Base-by-base conservation (phyloP, 1,140 invertebrate genomes). In the Drosophila azteca region DNA sequence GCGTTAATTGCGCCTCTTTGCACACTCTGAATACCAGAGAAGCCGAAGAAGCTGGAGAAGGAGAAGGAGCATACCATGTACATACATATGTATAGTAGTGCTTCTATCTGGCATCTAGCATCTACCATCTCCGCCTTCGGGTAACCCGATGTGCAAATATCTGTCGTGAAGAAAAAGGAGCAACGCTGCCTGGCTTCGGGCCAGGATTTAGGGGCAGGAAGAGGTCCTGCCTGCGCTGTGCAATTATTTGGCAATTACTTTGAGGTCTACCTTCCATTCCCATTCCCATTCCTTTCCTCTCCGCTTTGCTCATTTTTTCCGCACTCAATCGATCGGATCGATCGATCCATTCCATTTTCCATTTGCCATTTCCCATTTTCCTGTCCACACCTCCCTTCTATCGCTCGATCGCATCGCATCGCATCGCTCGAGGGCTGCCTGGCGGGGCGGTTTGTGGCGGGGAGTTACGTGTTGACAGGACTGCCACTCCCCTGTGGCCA, bases 211-310 rank as follows among this genome's bases (percentile, higher is more conserved):
- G 39, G 39, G 43, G 35, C 66, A 35, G 54, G 29, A 26, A 66
- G n/a, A 44, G 52, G 45, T 50, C 52, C 54, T 69, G 11, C 57
- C 35, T 13, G 11, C 5, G 35, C 4, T 57, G 45, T 63, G 63
- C 68, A 70, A 85, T 85, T 85, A 85, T 85, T 80, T 76, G 77
- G 51, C 77, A 84, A 84, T 85, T 80, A 80, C 67, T 72, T 72
- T 48, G 43, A 84, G 81, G 52, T 57, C 52, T 46, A 35, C 65
- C 54, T 61, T 43, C 17, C 17, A 20, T 20, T 20, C 17, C 17
- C n/a, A n/a, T n/a, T n/a, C n/a, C n/a, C n/a, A 1, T 20, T 20
- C 17, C 17, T 20, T 20, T 20, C 31, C 45, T 67, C 45, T 61
- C 31, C 29, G 13, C 49, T 39, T 44, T 51, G 29, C 48, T 65